These are phyloP conservation scores for Carlito syrichta DNA, from an alignment of 2,113 vertebrate genomes.

Conservation along the genomic window DNA sequence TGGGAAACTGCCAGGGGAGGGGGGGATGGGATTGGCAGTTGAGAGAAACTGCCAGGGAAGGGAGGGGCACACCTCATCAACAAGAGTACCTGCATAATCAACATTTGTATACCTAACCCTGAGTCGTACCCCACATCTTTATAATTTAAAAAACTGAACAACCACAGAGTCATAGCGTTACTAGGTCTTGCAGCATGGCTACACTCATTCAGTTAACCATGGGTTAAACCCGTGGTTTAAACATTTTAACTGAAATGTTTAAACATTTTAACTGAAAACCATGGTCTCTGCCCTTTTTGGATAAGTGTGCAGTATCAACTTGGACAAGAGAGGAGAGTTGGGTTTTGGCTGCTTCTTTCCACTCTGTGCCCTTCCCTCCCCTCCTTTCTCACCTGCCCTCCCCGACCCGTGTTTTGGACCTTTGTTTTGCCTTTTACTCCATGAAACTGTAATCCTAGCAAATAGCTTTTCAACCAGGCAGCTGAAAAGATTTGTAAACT, in stretches of 20 bases:
- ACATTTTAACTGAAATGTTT: background rate
- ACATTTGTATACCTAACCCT: no score
- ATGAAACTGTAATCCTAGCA: background rate
- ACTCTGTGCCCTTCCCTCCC: background rate
- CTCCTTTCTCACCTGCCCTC: background rate
- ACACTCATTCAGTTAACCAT: background rate
- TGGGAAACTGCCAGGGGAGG: no score
- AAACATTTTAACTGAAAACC: background rate
- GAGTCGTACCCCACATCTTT: no score
- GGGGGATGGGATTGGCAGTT: no score
- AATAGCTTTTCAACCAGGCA: background rate
- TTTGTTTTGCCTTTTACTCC: background rate
- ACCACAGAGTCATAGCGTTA: background rate
- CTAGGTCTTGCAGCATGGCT: background rate
- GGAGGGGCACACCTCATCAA: no score
- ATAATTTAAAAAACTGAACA: no score
- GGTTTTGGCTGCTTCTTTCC: background rate
- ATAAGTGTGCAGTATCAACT: background rate
- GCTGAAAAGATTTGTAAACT: slow-evolving; percentile 16
- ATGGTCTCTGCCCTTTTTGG: background rate
- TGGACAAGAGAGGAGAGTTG: background rate
- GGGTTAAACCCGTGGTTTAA: background rate
- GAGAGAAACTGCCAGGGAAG: no score
- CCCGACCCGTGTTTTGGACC: background rate
- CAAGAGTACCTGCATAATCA: no score